A percentile compares a stretch with the other conserved stretches of the same genome.
Conservation (phyloP, 2,888 invertebrate genomes). For the Digitonthophagus gazella region DNA sequence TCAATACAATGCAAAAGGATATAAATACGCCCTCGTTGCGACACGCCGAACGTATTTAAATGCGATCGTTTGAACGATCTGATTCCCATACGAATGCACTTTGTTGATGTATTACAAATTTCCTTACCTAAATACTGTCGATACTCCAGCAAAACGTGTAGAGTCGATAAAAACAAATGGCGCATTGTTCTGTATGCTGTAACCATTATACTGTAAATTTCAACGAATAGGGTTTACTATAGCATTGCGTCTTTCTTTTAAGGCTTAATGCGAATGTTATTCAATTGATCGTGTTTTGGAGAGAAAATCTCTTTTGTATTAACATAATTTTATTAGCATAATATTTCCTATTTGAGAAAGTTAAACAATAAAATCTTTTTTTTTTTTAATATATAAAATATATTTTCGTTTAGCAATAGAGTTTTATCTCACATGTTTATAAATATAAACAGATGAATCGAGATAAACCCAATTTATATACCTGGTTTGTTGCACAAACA, state of each 20-base stretch:
- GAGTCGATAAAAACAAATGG: conserved; percentile 15
- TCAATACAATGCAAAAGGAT: background rate
- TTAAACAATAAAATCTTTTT: no score
- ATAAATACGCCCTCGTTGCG: background rate
- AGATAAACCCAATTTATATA: no score
- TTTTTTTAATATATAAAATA: no score
- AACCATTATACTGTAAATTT: background rate
- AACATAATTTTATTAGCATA: no score
- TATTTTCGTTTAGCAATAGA: no score
- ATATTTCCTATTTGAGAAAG: no score
- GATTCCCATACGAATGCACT: conserved; percentile 2
- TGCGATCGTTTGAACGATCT: background rate
- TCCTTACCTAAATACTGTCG: conserved; percentile 18
- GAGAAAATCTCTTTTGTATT: background rate
- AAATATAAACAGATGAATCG: no score
- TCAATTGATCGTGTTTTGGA: background rate
- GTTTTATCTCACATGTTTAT: no score
- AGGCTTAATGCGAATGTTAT: background rate
- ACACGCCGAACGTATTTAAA: background rate
- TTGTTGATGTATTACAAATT: conserved; percentile 12
- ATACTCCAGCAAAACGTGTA: conserved; percentile 4
- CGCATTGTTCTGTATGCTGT: conserved; percentile 12
- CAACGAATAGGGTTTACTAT: background rate
- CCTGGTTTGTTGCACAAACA: no score
- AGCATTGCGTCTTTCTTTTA: background rate